phyloP scores from a whole-genome alignment of 2,797 vertebrate species.

The Oryzias dopingdopingensis region DNA sequence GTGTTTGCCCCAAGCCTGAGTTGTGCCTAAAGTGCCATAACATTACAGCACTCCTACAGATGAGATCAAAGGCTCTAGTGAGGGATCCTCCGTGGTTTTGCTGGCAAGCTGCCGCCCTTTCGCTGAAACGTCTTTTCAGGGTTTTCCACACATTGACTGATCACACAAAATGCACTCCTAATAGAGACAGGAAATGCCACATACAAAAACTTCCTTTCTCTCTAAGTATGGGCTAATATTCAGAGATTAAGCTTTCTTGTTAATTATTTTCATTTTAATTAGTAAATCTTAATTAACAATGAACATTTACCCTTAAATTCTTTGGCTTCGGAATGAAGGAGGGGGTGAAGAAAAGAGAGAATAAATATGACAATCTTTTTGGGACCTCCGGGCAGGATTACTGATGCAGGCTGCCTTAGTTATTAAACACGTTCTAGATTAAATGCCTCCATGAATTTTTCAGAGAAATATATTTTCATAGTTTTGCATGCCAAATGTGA shows the following conservation, averaged over 20 bases:
- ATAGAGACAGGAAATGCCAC: conserved; percentile 80
- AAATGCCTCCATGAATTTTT: conserved; percentile 99
- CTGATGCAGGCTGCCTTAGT: conserved; percentile 95
- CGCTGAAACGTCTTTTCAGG: conserved; percentile 75
- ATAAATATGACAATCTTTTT: conserved; percentile 99
- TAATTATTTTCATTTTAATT: conserved; percentile 99
- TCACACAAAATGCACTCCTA: conserved; percentile 77
- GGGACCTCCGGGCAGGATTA: conserved; percentile 99
- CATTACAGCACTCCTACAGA: conserved; percentile 78
- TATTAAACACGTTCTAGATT: conserved; percentile 99
- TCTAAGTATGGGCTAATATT: conserved; percentile 88
- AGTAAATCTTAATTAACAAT: conserved; percentile 99
- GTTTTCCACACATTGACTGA: conserved; percentile 76
- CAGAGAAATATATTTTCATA: conserved; percentile 99
- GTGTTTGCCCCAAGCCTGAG: conserved; percentile 74
- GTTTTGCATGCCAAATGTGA: conserved; percentile 99
- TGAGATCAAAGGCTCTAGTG: conserved; percentile 77
- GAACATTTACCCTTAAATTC: conserved; percentile 97
- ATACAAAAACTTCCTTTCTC: conserved; percentile 89
- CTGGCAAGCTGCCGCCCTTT: conserved; percentile 72
- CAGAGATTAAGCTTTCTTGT: conserved; percentile 92
- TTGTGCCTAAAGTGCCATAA: conserved; percentile 77
- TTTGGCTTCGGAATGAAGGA: conserved; percentile 86
- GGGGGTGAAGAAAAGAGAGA: conserved; percentile 84
- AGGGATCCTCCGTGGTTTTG: conserved; percentile 69